A percentile compares a stretch with the other conserved stretches of the same genome.
These are phyloP conservation scores for Glossophaga mutica DNA, from an alignment of 2,797 vertebrate genomes.

Conservation along the genomic window DNA sequence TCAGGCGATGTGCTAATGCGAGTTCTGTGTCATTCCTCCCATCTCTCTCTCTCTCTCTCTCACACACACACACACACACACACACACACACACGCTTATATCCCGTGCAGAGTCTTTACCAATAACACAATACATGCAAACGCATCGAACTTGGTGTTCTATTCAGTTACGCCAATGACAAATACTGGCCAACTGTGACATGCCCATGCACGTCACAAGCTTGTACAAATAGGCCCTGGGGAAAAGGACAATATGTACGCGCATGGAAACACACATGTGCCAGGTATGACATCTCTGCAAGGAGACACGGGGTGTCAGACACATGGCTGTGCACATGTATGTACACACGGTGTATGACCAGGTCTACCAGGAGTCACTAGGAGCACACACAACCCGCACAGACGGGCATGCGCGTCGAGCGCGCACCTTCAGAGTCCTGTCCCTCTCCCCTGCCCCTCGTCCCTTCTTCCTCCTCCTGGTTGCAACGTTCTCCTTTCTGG, in stretches of 20 bases:
- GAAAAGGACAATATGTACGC: background rate
- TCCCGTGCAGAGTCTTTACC: background rate
- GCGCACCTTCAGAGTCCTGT: too few species aligned
- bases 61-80: background rate
- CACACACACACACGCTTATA: background rate
- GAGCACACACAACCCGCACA: rapidly evolving
- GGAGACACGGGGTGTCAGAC: rapidly evolving
- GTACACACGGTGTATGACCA: rapidly evolving
- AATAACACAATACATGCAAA: background rate
- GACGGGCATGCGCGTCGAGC: rapidly evolving
- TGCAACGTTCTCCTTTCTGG: background rate
- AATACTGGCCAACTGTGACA: background rate
- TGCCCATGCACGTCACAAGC: background rate
- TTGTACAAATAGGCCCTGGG: background rate
- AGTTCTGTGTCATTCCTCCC: background rate
- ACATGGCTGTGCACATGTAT: rapidly evolving
- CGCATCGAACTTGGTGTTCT: background rate
- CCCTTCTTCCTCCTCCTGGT: background rate
- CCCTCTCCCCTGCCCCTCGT: background rate
- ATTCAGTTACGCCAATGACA: background rate
- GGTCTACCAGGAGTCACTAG: too few species aligned
- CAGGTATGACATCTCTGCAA: rapidly evolving
- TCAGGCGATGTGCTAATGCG: background rate
- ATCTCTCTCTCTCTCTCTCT: too few species aligned
- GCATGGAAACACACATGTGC: rapidly evolving